These are phyloP conservation scores for Prochilodus magdalenae DNA, from an alignment of 2,113 vertebrate genomes.

Conservation along the genomic window DNA sequence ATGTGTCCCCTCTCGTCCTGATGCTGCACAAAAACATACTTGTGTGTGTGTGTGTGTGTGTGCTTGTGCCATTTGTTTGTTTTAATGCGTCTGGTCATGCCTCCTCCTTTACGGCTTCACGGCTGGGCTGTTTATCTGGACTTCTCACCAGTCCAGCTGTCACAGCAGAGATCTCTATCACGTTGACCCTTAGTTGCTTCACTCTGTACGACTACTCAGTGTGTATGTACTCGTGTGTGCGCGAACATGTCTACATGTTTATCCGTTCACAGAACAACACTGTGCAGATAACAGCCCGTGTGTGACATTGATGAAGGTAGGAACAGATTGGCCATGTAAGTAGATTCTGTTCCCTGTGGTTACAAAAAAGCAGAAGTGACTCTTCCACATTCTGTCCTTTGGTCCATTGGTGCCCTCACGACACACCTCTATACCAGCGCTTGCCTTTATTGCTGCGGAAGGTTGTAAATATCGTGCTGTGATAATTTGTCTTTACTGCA, in stretches of 20 bases:
- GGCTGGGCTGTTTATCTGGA: constrained; percentile 72
- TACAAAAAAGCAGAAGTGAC: background rate
- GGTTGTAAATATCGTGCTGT: constrained; percentile 38
- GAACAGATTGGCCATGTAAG: constrained; percentile 40
- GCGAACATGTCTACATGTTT: background rate
- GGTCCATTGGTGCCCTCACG: too few species aligned
- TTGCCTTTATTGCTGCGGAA: constrained; percentile 22
- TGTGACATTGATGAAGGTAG: constrained; percentile 64
- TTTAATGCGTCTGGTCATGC: constrained; percentile 66
- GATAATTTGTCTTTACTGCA: constrained; percentile 42
- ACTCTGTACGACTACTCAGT: constrained; percentile 16
- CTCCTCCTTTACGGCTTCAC: constrained; percentile 55
- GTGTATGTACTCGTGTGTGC: constrained; percentile 21
- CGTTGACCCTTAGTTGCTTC: constrained; percentile 53
- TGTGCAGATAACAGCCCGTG: constrained; percentile 58
- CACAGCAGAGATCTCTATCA: constrained; percentile 77
- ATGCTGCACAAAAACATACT: background rate
- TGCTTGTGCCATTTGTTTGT: constrained; percentile 69
- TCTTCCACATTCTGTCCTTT: constrained; percentile 9
- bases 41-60: background rate
- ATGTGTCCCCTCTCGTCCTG: background rate
- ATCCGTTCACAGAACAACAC: constrained; percentile 42
- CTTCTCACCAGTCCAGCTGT: constrained; percentile 77
- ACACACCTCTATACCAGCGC: background rate
- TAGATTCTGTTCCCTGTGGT: background rate